Evolutionary conservation across 2,797 vertebrate genomes (phyloP).

Genomic region (Arrhamphus sclerolepis): DNA sequence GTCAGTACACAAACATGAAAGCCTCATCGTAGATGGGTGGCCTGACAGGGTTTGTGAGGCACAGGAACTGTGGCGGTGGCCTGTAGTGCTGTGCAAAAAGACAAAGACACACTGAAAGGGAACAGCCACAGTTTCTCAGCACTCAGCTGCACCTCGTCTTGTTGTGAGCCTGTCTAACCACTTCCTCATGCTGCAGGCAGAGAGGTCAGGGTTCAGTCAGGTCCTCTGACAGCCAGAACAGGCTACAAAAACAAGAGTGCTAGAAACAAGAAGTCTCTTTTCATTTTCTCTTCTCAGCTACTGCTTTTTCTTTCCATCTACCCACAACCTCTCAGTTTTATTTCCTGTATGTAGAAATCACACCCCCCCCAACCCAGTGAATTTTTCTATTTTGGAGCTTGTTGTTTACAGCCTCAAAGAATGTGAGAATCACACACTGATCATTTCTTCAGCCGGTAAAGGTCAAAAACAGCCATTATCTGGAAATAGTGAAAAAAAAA

Average conservation of each 20-base stretch:
- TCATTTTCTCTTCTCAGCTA: constrained; percentile 40
- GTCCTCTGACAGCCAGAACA: constrained; percentile 65
- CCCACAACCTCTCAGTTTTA: constrained; percentile 7
- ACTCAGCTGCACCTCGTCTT: constrained; percentile 50
- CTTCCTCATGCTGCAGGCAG: constrained; percentile 83
- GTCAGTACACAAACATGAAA: constrained; percentile 26
- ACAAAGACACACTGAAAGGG: constrained; percentile 41
- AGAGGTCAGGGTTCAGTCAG: constrained; percentile 62
- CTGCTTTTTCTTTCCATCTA: constrained; percentile 18
- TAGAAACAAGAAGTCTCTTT: constrained; percentile 46
- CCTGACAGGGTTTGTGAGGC: constrained; percentile 21
- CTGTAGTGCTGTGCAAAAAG: constrained; percentile 48
- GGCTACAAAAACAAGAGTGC: constrained; percentile 62
- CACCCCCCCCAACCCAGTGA: constrained; percentile 21
- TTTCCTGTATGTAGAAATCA: constrained; percentile 32
- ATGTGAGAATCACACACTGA: not conserved
- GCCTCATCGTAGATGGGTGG: constrained; percentile 11
- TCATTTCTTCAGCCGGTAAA: constrained; percentile 4
- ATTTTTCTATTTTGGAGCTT: constrained; percentile 20
- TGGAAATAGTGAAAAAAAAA: constrained; percentile 2
- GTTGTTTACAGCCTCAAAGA: not conserved
- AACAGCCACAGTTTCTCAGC: constrained; percentile 58
- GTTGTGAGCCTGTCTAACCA: constrained; percentile 81
- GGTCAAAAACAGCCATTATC: constrained; percentile 12
- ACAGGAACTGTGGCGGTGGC: constrained; percentile 39